These are phyloP conservation scores for Myotis davidii DNA, from an alignment of 2,113 vertebrate genomes.

Conservation along the genomic window DNA sequence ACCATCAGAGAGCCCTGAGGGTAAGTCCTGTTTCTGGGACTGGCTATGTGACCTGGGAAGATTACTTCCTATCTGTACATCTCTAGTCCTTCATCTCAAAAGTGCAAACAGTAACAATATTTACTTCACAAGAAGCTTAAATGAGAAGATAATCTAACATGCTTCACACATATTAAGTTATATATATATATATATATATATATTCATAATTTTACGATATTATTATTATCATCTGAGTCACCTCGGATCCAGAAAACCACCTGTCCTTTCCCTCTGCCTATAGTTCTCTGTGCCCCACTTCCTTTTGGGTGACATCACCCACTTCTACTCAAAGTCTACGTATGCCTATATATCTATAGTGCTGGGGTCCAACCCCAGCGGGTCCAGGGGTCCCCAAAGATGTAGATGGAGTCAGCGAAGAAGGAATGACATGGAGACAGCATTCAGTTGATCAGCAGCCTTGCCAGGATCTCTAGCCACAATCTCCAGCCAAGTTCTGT, in stretches of 20 bases:
- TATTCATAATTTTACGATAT: background rate
- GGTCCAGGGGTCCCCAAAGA: no score
- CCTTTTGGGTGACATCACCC: no score
- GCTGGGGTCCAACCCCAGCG: no score
- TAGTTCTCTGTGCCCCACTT: no score
- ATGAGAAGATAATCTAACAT: background rate
- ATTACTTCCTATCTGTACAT: background rate
- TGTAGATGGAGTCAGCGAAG: no score
- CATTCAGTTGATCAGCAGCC: no score
- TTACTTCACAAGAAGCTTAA: background rate
- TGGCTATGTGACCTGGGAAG: background rate
- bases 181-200: background rate
- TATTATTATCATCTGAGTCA: background rate
- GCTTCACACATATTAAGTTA: background rate
- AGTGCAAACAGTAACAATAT: background rate
- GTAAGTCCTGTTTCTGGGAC: background rate
- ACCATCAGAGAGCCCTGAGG: background rate
- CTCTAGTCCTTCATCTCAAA: background rate
- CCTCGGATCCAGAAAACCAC: background rate
- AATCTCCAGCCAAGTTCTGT: no score
- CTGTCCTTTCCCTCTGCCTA: no score
- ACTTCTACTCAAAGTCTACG: background rate
- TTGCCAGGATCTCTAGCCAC: no score
- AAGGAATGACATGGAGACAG: no score
- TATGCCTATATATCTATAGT: slow-evolving; percentile 34